phyloP scores from a whole-genome alignment of 1,140 invertebrate genomes.

The Aphelenchoides fujianensis region DNA sequence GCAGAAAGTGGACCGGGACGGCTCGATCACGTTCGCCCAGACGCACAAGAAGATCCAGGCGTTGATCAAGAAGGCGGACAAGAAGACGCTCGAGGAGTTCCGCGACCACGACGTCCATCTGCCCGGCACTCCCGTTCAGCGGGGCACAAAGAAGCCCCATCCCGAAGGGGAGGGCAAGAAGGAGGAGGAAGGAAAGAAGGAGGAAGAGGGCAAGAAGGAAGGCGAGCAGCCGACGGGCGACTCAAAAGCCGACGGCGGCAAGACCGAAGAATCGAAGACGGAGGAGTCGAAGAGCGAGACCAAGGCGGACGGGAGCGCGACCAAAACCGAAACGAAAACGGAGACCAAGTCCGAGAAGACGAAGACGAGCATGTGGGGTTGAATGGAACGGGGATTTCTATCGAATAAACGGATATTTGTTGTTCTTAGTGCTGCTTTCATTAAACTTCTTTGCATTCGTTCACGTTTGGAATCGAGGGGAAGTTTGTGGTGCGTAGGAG shows the following conservation, averaged over 20 bases:
- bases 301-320: too few species aligned
- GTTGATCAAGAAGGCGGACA: background rate
- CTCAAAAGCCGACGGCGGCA: background rate
- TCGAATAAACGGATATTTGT: background rate
- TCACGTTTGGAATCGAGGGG: background rate
- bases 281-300: background rate
- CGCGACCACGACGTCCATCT: background rate
- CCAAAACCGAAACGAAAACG: too few species aligned
- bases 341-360: background rate
- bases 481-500: too few species aligned
- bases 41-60: background rate
- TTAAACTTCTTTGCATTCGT: background rate
- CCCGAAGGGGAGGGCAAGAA: background rate
- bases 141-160: background rate
- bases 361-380: background rate
- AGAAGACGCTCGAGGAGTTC: background rate
- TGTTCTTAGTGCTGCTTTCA: background rate
- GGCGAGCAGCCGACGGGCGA: too few species aligned
- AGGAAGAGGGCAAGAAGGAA: background rate
- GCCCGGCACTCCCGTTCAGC: background rate
- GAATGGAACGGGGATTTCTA: background rate
- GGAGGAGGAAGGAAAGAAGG: background rate
- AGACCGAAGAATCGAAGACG: background rate
- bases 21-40: background rate
- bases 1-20: background rate